These are phyloP conservation scores for Helobdella robusta DNA, from an alignment of 2,888 invertebrate genomes.

Conservation along the genomic window DNA sequence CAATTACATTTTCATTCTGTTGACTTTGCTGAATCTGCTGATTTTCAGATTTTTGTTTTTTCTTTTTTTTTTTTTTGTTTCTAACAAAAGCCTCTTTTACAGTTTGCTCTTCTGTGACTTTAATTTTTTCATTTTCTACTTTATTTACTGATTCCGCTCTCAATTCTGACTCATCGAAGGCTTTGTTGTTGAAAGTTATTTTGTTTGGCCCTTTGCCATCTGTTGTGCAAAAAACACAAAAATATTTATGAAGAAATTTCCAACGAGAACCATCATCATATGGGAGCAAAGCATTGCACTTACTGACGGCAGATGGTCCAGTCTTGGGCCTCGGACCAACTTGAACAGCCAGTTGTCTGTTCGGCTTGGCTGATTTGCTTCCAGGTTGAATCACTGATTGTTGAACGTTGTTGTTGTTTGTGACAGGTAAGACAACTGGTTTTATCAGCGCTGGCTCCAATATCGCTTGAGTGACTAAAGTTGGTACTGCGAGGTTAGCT, in stretches of 20 bases:
- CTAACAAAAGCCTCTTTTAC: background rate
- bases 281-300: too few relatives aligned
- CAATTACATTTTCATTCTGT: background rate
- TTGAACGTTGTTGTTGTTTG: too few relatives aligned
- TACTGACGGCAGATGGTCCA: slow-evolving; percentile 4
- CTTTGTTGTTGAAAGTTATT: slow-evolving; percentile 6
- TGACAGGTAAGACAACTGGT: too few relatives aligned
- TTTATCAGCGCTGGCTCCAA: too few relatives aligned
- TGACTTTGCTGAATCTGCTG: background rate
- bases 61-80: slow-evolving; percentile 4
- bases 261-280: too few relatives aligned
- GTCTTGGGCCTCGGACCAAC: background rate
- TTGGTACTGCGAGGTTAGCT: slow-evolving; percentile 4
- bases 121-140: background rate
- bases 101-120: background rate
- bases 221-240: too few relatives aligned
- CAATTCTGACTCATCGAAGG: slow-evolving; percentile 4
- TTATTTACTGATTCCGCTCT: too few relatives aligned
- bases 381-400: background rate
- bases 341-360: background rate
- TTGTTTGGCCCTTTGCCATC: background rate
- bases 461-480: too few relatives aligned
- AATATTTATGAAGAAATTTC: too few relatives aligned
- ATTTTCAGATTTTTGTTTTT: background rate
- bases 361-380: background rate